These are phyloP conservation scores for Pipistrellus pipistrellus DNA, from an alignment of 2,797 vertebrate species.

Conservation along the genomic window DNA sequence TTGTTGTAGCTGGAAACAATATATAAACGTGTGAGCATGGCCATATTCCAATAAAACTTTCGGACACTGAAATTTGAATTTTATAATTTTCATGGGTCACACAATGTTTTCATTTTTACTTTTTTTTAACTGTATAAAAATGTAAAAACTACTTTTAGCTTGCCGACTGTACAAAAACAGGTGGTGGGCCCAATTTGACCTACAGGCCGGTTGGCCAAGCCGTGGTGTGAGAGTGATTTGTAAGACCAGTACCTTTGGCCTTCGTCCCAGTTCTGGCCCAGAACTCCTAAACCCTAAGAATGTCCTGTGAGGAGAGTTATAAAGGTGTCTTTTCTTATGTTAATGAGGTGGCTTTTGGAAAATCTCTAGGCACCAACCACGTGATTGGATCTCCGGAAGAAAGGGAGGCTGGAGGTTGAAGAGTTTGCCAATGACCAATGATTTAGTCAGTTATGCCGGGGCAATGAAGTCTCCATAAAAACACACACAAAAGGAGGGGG, in stretches of 20 bases:
- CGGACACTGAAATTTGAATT: background rate
- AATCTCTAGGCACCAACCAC: background rate
- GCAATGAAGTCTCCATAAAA: background rate
- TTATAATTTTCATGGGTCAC: background rate
- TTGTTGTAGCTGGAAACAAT: background rate
- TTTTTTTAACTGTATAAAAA: background rate
- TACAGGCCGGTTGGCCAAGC: background rate
- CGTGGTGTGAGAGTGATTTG: background rate
- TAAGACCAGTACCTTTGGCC: background rate
- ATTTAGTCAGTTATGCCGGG: background rate
- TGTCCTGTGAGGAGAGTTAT: background rate
- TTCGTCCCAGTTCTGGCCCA: background rate
- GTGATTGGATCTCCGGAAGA: background rate
- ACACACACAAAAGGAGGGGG: background rate
- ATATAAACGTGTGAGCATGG: background rate
- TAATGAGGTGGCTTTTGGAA: background rate
- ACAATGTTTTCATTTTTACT: background rate
- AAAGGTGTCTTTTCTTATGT: background rate
- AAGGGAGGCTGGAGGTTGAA: background rate
- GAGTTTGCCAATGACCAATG: background rate
- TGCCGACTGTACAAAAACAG: background rate
- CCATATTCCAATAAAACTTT: background rate
- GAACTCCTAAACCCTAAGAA: background rate
- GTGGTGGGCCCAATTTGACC: background rate
- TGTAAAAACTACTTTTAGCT: background rate